These are phyloP conservation scores for Brienomyrus longianalis DNA, from an alignment of 2,113 vertebrate species.

Conservation along the genomic window DNA sequence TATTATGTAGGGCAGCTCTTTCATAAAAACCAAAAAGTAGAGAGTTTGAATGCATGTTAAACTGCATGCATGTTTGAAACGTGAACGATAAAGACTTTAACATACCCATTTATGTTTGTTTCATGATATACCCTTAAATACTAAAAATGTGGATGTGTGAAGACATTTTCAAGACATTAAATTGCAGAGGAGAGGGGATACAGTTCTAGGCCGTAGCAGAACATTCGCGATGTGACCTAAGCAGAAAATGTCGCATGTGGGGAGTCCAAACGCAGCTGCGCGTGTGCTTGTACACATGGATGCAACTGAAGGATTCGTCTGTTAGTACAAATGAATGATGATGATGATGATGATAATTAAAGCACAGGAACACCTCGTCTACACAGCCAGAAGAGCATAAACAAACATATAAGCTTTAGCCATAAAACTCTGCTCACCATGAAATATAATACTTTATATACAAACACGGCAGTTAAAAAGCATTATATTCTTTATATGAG, in stretches of 20 bases:
- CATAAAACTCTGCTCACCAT: constrained; percentile 9
- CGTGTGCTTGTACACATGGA: neutral
- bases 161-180: neutral
- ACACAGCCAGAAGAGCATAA: neutral
- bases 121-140: neutral
- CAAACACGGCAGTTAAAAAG: constrained; percentile 8
- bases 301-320: neutral
- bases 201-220: neutral
- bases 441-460: constrained; percentile 17
- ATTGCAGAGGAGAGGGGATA: neutral
- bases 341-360: neutral
- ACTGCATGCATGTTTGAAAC: neutral
- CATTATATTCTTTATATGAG: constrained; percentile 9
- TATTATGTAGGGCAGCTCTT: neutral
- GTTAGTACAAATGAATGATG: constrained; percentile 16
- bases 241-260: neutral
- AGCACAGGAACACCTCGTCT: neutral
- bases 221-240: neutral
- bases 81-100: neutral
- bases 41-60: neutral
- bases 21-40: neutral
- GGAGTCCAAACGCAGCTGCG: neutral
- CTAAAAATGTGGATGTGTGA: neutral
- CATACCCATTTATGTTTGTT: neutral
- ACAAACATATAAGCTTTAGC: neutral